Evolutionary conservation across 2,888 invertebrate species (phyloP), one percentile per base, ranked within the genome.

Genomic region (Cenopis cana): DNA sequence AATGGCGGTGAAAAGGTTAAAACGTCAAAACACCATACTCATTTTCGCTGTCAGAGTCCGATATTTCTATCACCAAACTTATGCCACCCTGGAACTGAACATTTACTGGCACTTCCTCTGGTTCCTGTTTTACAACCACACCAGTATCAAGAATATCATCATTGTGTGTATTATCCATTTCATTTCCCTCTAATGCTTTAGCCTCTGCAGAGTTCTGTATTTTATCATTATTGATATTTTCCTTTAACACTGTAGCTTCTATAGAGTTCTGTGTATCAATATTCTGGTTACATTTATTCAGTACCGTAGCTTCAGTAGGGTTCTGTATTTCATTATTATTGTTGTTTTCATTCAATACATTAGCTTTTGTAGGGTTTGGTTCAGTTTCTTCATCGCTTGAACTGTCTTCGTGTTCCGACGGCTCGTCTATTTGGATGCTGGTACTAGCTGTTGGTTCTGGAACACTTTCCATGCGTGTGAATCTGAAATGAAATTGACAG

Each of bases 11-110:
- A n/a, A n/a, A n/a, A n/a, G n/a, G n/a, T n/a, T n/a, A 60, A 60
- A 60, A 60, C 46, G 17, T 29, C 46, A 60, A 29, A 29, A 46
- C 46, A 17, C 49, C 62, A 24, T 8, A 20, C 14, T 64, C 64
- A 38, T 54, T 52, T 0, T 64, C 64, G n/a, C 64, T 64, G 18
- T 64, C 64, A 4, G 64, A 64, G 52, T 64, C 64, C 8, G 64
- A 64, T 64, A 64, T 64, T 6, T 54, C 52, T 38, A 64, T 64
- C 17, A 64, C 64, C 64, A 64, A 24, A 38, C 38, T 64, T 10
- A 54, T 9, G 36, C 54, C 64, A 54, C 64, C 64, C 20, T 54
- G 36, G n/a, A 54, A 64, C 52, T 64, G 64, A 14, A 64, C 38
- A 0, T 62, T 52, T 14, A 62, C 20, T 3, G 36, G 64, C 36